Evolutionary conservation across 2,113 vertebrate species (phyloP).

Genomic region (Verasper variegatus): DNA sequence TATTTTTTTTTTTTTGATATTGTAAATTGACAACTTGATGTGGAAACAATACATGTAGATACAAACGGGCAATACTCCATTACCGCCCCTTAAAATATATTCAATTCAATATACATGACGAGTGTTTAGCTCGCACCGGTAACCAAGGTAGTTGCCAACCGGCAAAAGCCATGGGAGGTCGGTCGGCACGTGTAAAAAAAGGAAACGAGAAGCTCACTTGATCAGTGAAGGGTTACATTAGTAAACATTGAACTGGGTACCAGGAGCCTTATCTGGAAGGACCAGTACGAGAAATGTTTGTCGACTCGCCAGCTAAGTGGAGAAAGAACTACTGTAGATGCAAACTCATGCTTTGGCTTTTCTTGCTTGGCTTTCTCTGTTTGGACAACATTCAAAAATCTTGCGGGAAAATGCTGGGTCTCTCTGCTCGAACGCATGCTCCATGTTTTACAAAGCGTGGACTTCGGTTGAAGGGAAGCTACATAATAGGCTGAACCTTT

Average conservation of each 20-base stretch:
- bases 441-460: constrained; percentile 52
- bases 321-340: constrained; percentile 68
- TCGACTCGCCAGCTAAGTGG: constrained; percentile 44
- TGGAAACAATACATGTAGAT: constrained; percentile 61
- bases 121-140: constrained; percentile 50
- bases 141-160: constrained; percentile 71
- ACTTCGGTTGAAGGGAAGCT: constrained; percentile 76
- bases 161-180: constrained; percentile 25
- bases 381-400: constrained; percentile 66
- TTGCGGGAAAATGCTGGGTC: constrained; percentile 23
- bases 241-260: constrained; percentile 65
- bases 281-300: constrained; percentile 51
- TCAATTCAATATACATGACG: constrained; percentile 72
- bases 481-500: constrained; percentile 73
- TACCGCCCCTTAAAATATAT: constrained; percentile 70
- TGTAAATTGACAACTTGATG: constrained; percentile 55
- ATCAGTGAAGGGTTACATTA: constrained; percentile 55
- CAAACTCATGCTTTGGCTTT: constrained; percentile 83
- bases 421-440: constrained; percentile 66
- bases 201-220: constrained; percentile 33
- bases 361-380: constrained; percentile 62
- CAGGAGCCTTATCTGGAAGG: constrained; percentile 42
- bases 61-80: constrained; percentile 61
- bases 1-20: constrained; percentile 35
- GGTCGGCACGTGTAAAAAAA: constrained; percentile 19